A percentile compares a stretch with the other conserved stretches of the same genome.
These are phyloP conservation scores for Galbula dea DNA, from an alignment of 2,113 vertebrate genomes.

Conservation along the genomic window DNA sequence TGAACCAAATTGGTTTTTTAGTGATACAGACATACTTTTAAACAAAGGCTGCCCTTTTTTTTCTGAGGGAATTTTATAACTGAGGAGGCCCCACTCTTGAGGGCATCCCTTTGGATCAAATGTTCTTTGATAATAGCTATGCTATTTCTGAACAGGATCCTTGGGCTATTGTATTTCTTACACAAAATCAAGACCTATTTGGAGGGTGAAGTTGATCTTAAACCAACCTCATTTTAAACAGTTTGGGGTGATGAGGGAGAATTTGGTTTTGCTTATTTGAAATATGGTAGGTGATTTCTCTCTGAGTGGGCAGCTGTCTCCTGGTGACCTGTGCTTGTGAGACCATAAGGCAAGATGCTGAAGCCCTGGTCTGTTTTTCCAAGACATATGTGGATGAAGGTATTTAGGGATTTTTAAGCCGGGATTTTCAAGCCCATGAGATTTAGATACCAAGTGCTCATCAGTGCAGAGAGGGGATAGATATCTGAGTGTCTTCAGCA, in stretches of 20 bases:
- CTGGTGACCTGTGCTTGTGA: not conserved
- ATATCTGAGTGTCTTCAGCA: not conserved
- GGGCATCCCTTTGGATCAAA: not conserved
- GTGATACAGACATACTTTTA: not conserved
- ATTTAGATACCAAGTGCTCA: not conserved
- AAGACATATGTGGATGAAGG: not conserved
- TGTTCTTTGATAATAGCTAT: not conserved
- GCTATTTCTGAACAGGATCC: not conserved
- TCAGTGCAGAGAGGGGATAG: not conserved
- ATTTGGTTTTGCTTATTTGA: not conserved
- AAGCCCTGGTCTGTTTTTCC: not conserved
- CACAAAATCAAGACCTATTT: not conserved
- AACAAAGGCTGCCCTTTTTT: not conserved
- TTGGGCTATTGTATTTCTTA: not conserved
- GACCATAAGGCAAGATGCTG: not conserved
- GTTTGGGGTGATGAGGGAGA: not conserved
- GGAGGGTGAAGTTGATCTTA: not conserved
- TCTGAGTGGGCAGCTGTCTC: not conserved
- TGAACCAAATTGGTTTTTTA: not conserved
- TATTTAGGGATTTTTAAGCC: conserved; percentile 11
- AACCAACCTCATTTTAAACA: not conserved
- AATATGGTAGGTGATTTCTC: not conserved
- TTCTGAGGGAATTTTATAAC: not conserved
- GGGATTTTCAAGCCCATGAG: not conserved
- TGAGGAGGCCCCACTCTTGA: not conserved